Percentiles rank a stretch among this genome's conserved stretches.
These are phyloP conservation scores for Epinotia demarniana DNA, from an alignment of 2,888 invertebrate genomes.

Conservation along the genomic window DNA sequence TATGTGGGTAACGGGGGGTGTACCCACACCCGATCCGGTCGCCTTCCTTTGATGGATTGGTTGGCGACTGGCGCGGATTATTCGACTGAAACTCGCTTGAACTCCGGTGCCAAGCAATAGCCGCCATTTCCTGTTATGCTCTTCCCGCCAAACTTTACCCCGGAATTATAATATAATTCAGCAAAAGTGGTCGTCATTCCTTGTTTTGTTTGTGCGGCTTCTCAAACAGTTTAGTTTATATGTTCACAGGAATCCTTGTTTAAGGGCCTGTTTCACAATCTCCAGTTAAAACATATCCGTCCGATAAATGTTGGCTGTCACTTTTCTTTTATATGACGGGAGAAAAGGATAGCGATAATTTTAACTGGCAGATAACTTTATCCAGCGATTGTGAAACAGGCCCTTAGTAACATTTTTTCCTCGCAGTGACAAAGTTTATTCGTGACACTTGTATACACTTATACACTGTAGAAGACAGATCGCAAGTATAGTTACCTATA, in stretches of 20 bases:
- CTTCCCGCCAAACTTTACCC: constrained; percentile 73
- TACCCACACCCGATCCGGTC: constrained; percentile 77
- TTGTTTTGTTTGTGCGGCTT: constrained; percentile 72
- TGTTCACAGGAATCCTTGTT: constrained; percentile 61
- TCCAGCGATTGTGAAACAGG: too few species aligned
- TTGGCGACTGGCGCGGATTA: constrained; percentile 81
- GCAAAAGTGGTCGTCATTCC: constrained; percentile 78
- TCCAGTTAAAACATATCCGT: too few species aligned
- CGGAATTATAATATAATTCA: constrained; percentile 80
- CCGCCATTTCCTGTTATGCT: constrained; percentile 75
- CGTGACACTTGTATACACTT: background rate
- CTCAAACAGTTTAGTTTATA: constrained; percentile 61
- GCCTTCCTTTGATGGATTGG: constrained; percentile 85
- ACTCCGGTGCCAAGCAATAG: constrained; percentile 74
- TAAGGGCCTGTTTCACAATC: too few species aligned
- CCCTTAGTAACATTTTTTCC: background rate
- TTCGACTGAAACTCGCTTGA: constrained; percentile 78
- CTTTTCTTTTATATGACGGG: too few species aligned
- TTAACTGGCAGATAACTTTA: too few species aligned
- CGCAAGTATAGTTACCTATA: background rate
- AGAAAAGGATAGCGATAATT: too few species aligned
- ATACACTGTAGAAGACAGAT: background rate
- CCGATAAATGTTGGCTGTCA: too few species aligned
- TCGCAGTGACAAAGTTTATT: constrained; percentile 1
- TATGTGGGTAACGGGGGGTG: constrained; percentile 80